Percentiles rank a stretch among this genome's conserved stretches.
phyloP scores from a whole-genome alignment of 1,140 invertebrate species.

The Proctacanthus coquilletti region DNA sequence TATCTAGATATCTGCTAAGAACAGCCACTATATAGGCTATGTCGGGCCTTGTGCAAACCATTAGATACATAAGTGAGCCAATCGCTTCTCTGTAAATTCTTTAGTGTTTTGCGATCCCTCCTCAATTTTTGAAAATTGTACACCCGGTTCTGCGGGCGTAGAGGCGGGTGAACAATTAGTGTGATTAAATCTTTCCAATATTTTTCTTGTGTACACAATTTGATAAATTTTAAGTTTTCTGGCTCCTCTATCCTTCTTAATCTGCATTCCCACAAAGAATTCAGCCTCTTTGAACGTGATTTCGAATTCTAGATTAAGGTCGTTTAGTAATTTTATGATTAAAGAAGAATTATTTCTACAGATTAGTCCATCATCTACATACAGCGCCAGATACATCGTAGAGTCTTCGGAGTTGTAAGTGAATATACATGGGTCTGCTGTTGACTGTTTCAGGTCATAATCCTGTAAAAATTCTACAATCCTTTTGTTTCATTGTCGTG shows the following conservation, averaged over 20 bases:
- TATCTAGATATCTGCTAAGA: slow-evolving; percentile 15
- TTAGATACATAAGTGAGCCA: slow-evolving; percentile 26
- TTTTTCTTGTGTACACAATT: slow-evolving; percentile 2
- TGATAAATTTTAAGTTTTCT: slow-evolving; percentile 5
- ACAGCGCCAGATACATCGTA: slow-evolving; percentile 5
- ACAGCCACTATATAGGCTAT: slow-evolving; percentile 20
- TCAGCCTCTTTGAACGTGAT: slow-evolving; percentile 6
- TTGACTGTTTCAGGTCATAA: slow-evolving; percentile 10
- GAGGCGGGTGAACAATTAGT: slow-evolving; percentile 5
- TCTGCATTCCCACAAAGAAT: slow-evolving; percentile 7
- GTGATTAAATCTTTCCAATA: slow-evolving; percentile 5
- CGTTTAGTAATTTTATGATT: background rate
- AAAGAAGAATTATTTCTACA: slow-evolving; percentile 3
- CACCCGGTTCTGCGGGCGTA: slow-evolving; percentile 4
- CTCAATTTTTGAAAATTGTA: too few relatives aligned
- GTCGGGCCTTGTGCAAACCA: slow-evolving; percentile 24
- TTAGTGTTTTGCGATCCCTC: slow-evolving; percentile 6
- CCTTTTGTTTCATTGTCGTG: slow-evolving; percentile 14
- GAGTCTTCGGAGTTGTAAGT: background rate
- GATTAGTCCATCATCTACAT: slow-evolving; percentile 9
- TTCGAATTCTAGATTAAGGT: slow-evolving; percentile 3
- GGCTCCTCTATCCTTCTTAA: slow-evolving; percentile 2
- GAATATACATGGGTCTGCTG: slow-evolving; percentile 10
- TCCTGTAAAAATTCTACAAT: slow-evolving; percentile 10
- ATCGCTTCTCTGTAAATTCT: slow-evolving; percentile 19